Evolutionary conservation across 2,797 vertebrate genomes (phyloP).

Genomic region (Mormyrus proboscirostris): DNA sequence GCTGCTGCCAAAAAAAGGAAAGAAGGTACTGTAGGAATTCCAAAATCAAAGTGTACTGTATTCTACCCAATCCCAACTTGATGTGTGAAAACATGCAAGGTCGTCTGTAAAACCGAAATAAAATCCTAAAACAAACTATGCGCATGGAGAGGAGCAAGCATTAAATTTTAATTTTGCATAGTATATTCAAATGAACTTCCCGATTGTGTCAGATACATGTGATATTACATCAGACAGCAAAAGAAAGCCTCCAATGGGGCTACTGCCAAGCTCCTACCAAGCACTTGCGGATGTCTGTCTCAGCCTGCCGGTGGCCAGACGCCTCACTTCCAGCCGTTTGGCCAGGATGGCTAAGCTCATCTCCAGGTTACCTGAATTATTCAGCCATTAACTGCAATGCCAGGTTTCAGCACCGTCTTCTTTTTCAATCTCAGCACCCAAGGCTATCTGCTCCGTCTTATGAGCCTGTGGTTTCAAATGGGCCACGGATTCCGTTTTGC

Average conservation of each 20-base stretch:
- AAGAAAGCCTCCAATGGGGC: neutral
- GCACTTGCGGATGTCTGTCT: neutral
- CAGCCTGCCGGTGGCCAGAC: neutral
- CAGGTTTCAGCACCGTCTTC: neutral
- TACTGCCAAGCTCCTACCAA: neutral
- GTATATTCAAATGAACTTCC: neutral
- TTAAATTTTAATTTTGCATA: neutral
- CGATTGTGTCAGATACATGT: neutral
- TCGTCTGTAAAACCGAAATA: conserved; percentile 41
- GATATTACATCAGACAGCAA: neutral
- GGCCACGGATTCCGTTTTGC: neutral
- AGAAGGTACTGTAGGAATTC: neutral
- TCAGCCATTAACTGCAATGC: neutral
- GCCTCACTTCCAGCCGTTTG: neutral
- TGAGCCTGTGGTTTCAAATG: neutral
- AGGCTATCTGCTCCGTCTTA: neutral
- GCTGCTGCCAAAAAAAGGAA: neutral
- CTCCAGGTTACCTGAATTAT: neutral
- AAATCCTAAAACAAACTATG: conserved; percentile 33
- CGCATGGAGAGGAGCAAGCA: neutral
- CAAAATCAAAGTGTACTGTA: conserved; percentile 25
- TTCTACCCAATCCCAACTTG: conserved; percentile 24
- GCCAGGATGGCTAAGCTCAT: neutral
- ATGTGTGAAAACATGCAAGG: conserved; percentile 43
- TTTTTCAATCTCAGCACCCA: neutral